These are phyloP conservation scores for Gymnothorax reevesii DNA, from an alignment of 2,797 vertebrate species.

Conservation along the genomic window DNA sequence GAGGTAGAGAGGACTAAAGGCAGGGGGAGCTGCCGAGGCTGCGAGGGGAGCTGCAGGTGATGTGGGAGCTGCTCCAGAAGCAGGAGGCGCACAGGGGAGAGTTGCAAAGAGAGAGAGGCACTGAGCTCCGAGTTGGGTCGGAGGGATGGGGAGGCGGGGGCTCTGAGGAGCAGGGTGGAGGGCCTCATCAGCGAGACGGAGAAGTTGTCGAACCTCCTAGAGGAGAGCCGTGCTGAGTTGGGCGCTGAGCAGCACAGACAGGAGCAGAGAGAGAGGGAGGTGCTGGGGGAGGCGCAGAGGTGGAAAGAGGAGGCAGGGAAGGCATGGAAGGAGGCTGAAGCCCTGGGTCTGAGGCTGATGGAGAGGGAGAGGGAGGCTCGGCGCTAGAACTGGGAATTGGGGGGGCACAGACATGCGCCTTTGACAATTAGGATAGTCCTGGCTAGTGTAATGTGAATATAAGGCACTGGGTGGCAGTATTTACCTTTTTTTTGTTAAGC, in stretches of 20 bases:
- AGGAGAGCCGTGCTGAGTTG: conserved; percentile 33
- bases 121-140: conserved; percentile 60
- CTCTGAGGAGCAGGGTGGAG: conserved; percentile 54
- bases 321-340: background rate
- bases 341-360: conserved; percentile 40
- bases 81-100: conserved; percentile 44
- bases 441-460: too few relatives aligned
- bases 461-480: too few relatives aligned
- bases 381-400: conserved; percentile 33
- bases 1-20: conserved; percentile 35
- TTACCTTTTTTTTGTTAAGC: too few relatives aligned
- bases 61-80: conserved; percentile 28
- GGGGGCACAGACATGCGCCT: too few relatives aligned
- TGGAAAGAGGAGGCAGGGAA: conserved; percentile 35
- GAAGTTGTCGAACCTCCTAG: conserved; percentile 47
- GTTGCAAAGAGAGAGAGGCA: conserved; percentile 61
- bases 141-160: conserved; percentile 65
- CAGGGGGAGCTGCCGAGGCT: conserved; percentile 40
- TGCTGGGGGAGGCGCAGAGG: conserved; percentile 36
- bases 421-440: too few relatives aligned
- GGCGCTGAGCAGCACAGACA: conserved; percentile 36
- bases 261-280: conserved; percentile 37
- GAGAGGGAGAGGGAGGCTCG: conserved; percentile 42
- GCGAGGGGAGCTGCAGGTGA: conserved; percentile 39
- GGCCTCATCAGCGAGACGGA: conserved; percentile 60